Conservation (phyloP, 92 coral and sea anemone genomes). For the Paragorgia papillata region DNA sequence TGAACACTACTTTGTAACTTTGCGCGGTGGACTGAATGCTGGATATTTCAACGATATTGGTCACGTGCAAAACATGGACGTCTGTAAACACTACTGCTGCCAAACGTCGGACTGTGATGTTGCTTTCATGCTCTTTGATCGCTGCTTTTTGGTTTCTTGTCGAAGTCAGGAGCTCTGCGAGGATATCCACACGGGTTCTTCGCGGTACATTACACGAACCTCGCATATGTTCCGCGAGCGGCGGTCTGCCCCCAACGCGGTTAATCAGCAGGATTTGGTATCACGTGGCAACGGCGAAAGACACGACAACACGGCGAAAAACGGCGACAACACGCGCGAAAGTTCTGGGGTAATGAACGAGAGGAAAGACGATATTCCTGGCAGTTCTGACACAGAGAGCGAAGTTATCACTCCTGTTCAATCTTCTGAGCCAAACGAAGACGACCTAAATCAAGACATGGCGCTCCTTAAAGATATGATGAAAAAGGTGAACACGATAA, state of each 20-base stretch:
- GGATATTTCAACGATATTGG: slow-evolving; percentile 80
- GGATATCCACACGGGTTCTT: slow-evolving; percentile 9
- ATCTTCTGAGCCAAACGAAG: not conserved
- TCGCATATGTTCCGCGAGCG: slow-evolving; percentile 35
- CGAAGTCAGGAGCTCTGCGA: slow-evolving; percentile 35
- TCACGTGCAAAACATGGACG: slow-evolving; percentile 38
- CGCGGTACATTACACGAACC: slow-evolving; percentile 44
- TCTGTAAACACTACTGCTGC: slow-evolving; percentile 74
- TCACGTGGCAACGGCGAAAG: not conserved
- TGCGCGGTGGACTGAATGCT: slow-evolving; percentile 81
- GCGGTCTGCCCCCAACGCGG: not conserved
- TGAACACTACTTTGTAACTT: slow-evolving; percentile 64
- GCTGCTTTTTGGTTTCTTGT: slow-evolving; percentile 80
- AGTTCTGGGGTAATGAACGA: not conserved
- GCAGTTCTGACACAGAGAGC: not conserved
- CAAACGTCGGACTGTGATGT: slow-evolving; percentile 64
- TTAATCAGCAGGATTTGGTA: not conserved
- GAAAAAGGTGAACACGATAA: not conserved
- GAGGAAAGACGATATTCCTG: slow-evolving; percentile 26
- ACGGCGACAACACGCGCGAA: not conserved
- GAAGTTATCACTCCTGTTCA: not conserved
- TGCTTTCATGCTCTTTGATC: slow-evolving; percentile 64
- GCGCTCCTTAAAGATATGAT: slow-evolving; percentile 2
- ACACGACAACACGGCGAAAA: too few species aligned
- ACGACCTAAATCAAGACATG: not conserved